A percentile compares a stretch with the other conserved stretches of the same genome.
Evolutionary conservation across 2,888 invertebrate species (phyloP).

Genomic region (Bembecia ichneumoniformis): DNA sequence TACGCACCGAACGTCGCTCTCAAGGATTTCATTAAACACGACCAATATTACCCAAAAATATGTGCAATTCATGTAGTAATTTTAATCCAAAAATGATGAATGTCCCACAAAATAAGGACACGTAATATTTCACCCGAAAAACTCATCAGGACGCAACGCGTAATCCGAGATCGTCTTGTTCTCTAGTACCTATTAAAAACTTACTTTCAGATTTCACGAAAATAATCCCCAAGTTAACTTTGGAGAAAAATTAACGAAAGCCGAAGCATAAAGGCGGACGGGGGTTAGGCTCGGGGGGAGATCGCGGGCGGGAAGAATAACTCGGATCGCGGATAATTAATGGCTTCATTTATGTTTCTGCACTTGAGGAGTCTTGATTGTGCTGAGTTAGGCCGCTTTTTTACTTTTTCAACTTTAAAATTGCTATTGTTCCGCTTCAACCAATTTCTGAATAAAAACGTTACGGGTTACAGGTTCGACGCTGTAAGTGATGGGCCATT

Average conservation of each 20-base stretch:
- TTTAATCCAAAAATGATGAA: conserved; percentile 12
- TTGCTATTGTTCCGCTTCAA: conserved; percentile 53
- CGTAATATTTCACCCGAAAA: conserved; percentile 1
- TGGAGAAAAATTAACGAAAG: conserved; percentile 53
- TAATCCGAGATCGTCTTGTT: conserved; percentile 37
- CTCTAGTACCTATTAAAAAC: conserved; percentile 24
- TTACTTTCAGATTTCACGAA: conserved; percentile 23
- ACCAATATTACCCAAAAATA: conserved; percentile 2
- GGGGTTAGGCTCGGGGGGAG: conserved; percentile 16
- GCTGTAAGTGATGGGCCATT: background rate
- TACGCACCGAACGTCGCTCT: conserved; percentile 19
- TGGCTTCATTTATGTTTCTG: conserved; percentile 72
- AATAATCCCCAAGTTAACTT: conserved; percentile 59
- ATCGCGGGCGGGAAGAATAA: conserved; percentile 46
- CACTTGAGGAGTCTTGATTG: conserved; percentile 67
- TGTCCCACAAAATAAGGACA: conserved; percentile 7
- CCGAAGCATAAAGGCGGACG: conserved; percentile 43
- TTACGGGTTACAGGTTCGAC: background rate
- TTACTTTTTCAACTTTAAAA: conserved; percentile 51
- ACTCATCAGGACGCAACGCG: background rate
- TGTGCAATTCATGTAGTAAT: conserved; percentile 10
- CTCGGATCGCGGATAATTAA: conserved; percentile 67
- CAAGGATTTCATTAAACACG: conserved; percentile 27
- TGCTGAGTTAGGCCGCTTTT: conserved; percentile 41
- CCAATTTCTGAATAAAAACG: conserved; percentile 10